Base-by-base conservation (phyloP, 2,797 vertebrate species). In the Argyrosomus regius region DNA sequence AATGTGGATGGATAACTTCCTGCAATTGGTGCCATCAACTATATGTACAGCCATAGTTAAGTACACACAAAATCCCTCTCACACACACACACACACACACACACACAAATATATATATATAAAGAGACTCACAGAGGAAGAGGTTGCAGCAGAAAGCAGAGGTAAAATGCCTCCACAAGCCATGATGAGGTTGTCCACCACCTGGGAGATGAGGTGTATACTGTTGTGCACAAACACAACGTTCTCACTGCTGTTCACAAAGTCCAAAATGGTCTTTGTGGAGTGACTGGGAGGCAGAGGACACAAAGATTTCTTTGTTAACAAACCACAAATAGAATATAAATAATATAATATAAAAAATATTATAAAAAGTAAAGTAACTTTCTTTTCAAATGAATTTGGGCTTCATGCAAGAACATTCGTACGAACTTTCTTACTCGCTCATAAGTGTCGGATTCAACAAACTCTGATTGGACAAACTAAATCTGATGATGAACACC, bases 161-260 rank as follows among this genome's bases (percentile, higher is more conserved):
- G 98, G 98, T 85, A 99, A 94, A 89, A 99, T 99, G 68, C 98
- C 98, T 87, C 98, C 98, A 87, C 97, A 98, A 52, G 98, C 96
- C 98, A 99, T 99, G 91, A 99, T 96, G 94, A 99, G 97, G 90
- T 97, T 99, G 96, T 99, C 98, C 93, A 98, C 96, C 93, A 99
- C 97, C 94, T 99, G 98, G 85, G 98, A 99, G 93, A 99, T 95
- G 86, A 99, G 97, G 91, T 99, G 98, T 65, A 99, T 93, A 0
- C 98, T 99, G 94, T 99, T 99, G 95, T 99, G 98, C 83, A 99
- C 98, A 93, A 99, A 99, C 86, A 99, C 95, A 0, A 98, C 93
- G 56, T 99, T 99, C 91, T 99, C 98, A 17, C 95, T 99, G 96
- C 97, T 98, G 94, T 99, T 99, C 92, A 99, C 98, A 84, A 99